Conservation (phyloP, 2,113 vertebrate species). For the Macrotis lagotis region DNA sequence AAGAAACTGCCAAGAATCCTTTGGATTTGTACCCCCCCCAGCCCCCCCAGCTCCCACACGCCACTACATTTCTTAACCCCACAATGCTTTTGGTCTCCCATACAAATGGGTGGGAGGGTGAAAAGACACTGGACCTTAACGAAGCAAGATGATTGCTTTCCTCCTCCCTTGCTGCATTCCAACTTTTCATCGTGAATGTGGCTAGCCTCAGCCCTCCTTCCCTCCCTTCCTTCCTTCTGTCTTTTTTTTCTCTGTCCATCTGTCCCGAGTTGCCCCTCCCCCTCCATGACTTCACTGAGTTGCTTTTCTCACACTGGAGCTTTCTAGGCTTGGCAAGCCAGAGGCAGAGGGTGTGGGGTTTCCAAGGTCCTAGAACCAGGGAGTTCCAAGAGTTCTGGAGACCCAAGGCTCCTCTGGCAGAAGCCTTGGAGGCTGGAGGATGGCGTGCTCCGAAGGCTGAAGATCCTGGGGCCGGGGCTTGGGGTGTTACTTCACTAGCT, state of each 20-base stretch:
- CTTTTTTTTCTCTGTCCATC: background rate
- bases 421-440: background rate
- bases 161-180: background rate
- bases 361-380: background rate
- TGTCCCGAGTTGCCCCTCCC: background rate
- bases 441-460: conserved; percentile 46
- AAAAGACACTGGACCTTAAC: background rate
- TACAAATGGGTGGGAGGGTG: background rate
- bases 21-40: too few relatives aligned
- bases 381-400: background rate
- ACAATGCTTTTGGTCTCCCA: background rate
- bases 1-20: background rate
- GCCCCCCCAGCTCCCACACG: background rate
- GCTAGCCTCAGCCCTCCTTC: background rate
- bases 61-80: background rate
- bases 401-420: background rate
- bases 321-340: background rate
- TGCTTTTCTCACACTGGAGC: background rate
- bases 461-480: conserved; percentile 13
- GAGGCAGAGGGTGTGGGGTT: background rate
- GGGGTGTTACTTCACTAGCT: conserved; percentile 9
- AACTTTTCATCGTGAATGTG: background rate
- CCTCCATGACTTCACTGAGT: background rate
- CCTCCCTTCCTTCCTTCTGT: background rate
- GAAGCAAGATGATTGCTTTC: background rate